Evolutionary conservation across 1,140 invertebrate species (phyloP).

Genomic region (Eurosta solidaginis): DNA sequence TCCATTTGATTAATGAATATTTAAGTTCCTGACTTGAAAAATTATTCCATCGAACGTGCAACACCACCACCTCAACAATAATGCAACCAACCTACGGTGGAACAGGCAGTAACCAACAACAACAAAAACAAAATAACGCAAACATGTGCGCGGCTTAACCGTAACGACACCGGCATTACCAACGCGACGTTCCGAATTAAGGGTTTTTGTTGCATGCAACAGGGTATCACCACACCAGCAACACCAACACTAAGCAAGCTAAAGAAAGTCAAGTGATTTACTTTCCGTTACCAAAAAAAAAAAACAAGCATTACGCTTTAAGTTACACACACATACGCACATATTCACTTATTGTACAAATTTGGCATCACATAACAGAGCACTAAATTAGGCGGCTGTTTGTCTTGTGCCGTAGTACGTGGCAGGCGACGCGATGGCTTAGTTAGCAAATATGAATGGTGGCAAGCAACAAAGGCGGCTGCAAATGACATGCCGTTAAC

Average conservation of each 20-base stretch:
- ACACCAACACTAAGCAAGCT: too few species aligned
- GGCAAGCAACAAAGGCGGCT: neutral
- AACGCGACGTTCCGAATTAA: conserved; percentile 10
- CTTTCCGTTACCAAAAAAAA: neutral
- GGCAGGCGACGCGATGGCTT: neutral
- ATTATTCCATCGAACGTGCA: conserved; percentile 26
- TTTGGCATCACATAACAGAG: neutral
- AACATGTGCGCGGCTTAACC: neutral
- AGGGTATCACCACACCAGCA: conserved; percentile 17
- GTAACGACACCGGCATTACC: conserved; percentile 8
- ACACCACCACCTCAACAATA: neutral
- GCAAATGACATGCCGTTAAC: neutral
- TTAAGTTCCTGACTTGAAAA: conserved; percentile 22
- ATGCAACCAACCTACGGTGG: neutral
- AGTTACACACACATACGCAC: neutral
- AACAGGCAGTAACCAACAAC: neutral
- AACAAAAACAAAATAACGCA: neutral
- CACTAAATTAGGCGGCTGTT: conserved; percentile 23
- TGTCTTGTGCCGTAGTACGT: conserved; percentile 1
- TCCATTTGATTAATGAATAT: conserved; percentile 28
- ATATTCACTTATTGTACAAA: neutral
- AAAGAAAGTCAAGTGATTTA: conserved; percentile 11
- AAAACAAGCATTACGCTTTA: neutral
- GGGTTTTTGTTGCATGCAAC: conserved; percentile 27
- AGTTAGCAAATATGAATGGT: neutral